phyloP scores from a whole-genome alignment of 2,113 vertebrate genomes.

The Acrocephalus kingi region DNA sequence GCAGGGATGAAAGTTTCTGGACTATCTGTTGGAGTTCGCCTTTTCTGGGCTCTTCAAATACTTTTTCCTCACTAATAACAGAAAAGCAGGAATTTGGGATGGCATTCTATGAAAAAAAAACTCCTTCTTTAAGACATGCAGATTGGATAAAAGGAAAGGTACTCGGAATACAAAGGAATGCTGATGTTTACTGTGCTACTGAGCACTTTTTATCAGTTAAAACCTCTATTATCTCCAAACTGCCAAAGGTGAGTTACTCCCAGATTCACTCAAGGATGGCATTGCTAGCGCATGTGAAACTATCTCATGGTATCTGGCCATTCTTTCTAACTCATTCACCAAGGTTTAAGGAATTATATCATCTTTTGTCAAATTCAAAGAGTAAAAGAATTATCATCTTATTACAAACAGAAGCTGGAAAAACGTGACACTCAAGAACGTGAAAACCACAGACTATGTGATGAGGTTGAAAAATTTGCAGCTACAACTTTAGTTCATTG shows the following conservation, averaged over 20 bases:
- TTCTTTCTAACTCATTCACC: background rate
- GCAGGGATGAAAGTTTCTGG: background rate
- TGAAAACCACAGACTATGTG: background rate
- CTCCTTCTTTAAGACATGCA: background rate
- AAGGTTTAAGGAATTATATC: background rate
- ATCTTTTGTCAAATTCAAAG: background rate
- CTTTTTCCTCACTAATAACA: background rate
- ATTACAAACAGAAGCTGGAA: background rate
- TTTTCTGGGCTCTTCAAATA: background rate
- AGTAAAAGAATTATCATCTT: background rate
- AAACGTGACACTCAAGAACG: background rate
- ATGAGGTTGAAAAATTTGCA: background rate
- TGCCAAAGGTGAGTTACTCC: background rate
- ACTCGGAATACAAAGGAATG: background rate
- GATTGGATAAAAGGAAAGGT: background rate
- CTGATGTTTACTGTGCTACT: background rate
- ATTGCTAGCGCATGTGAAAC: background rate
- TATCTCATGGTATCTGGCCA: background rate
- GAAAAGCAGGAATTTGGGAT: background rate
- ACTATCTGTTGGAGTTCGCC: background rate
- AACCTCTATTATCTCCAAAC: background rate
- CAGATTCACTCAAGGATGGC: background rate
- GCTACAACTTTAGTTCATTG: background rate
- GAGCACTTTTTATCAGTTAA: background rate
- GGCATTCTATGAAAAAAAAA: background rate